Evolutionary conservation across 1,140 invertebrate species (phyloP).

Genomic region (Trichonephila clavipes): DNA sequence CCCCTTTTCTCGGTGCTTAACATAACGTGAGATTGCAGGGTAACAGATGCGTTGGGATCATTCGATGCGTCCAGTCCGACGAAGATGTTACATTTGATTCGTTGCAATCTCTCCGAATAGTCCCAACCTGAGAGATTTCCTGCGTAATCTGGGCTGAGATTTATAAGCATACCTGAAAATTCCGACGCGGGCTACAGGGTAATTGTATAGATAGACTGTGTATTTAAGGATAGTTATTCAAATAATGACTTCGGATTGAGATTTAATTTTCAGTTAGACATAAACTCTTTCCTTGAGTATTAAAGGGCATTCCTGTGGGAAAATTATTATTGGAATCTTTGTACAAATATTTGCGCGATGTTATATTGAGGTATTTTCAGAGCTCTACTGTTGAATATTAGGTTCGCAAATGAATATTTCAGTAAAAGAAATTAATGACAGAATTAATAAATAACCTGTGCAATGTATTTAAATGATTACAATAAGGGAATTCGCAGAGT

Average conservation of each 20-base stretch:
- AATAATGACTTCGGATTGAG: not conserved
- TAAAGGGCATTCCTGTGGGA: too few relatives aligned
- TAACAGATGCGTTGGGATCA: not conserved
- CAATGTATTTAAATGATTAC: too few relatives aligned
- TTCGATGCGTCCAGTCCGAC: not conserved
- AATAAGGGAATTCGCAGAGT: too few relatives aligned
- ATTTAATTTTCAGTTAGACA: not conserved
- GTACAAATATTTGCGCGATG: too few relatives aligned
- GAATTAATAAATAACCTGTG: too few relatives aligned
- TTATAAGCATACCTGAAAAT: not conserved
- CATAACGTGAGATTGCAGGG: not conserved
- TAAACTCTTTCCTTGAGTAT: not conserved
- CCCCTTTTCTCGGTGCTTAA: not conserved
- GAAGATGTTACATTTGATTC: constrained; percentile 5
- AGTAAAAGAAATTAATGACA: too few relatives aligned
- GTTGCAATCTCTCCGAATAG: not conserved
- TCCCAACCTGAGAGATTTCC: not conserved
- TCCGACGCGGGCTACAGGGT: not conserved
- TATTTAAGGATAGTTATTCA: not conserved
- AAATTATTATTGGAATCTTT: too few relatives aligned
- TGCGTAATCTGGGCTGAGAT: not conserved
- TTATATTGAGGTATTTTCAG: too few relatives aligned
- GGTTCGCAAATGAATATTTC: too few relatives aligned
- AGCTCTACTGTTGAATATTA: too few relatives aligned
- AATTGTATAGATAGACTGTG: not conserved